A percentile compares a stretch with the other conserved stretches of the same genome.
These are phyloP conservation scores for Aelia acuminata DNA, from an alignment of 2,888 invertebrate species.

Conservation along the genomic window DNA sequence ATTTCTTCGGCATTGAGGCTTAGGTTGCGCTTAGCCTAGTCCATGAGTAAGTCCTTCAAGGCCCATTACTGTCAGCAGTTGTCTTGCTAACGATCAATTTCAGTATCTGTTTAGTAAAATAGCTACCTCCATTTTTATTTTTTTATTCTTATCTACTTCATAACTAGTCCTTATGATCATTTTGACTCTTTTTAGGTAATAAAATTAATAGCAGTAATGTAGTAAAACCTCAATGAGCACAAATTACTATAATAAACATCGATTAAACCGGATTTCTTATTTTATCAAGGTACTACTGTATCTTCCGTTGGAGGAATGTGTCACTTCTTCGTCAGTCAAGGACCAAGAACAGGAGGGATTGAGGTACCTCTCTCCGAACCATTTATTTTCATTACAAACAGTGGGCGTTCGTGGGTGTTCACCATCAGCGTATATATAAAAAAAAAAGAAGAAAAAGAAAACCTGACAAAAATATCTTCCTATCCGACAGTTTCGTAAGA, in stretches of 20 bases:
- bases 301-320: background rate
- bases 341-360: background rate
- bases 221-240: background rate
- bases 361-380: background rate
- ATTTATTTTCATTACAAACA: constrained; percentile 31
- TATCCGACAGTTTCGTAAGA: constrained; percentile 8
- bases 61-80: too few species aligned
- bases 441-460: background rate
- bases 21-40: too few species aligned
- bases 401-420: constrained; percentile 31
- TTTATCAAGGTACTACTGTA: background rate
- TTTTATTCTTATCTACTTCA: too few species aligned
- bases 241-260: too few species aligned
- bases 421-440: background rate
- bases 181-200: too few species aligned
- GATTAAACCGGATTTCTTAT: background rate
- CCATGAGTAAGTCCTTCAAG: too few species aligned
- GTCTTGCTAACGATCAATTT: too few species aligned
- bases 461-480: background rate
- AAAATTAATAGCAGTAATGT: too few species aligned
- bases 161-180: too few species aligned
- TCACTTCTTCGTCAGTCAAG: background rate
- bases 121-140: too few species aligned
- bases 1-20: background rate
- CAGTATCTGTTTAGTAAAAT: too few species aligned